Evolutionary conservation across 2,888 invertebrate species (phyloP).

Genomic region (Chrysotoxum bicinctum): DNA sequence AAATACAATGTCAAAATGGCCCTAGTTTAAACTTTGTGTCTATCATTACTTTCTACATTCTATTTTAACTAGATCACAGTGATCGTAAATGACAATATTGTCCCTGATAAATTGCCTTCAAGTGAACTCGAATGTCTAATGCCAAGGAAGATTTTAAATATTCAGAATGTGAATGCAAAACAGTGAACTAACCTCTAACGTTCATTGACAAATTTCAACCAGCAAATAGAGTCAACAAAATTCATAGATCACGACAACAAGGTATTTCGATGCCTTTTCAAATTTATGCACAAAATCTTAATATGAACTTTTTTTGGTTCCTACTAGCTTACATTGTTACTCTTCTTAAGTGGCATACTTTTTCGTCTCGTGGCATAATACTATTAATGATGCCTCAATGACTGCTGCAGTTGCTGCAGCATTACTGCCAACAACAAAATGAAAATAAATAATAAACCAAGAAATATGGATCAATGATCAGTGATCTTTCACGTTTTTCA

Average conservation of each 20-base stretch:
- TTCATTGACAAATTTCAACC: constrained; percentile 5
- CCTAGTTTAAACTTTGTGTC: too few species aligned
- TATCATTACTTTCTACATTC: too few species aligned
- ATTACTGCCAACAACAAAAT: not conserved
- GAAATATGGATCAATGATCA: constrained; percentile 71
- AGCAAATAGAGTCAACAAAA: constrained; percentile 32
- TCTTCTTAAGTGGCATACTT: constrained; percentile 45
- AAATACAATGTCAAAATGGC: too few species aligned
- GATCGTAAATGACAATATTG: not conserved
- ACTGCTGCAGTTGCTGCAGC: constrained; percentile 20
- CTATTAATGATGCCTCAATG: constrained; percentile 44
- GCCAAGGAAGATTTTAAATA: constrained; percentile 52
- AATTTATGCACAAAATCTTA: constrained; percentile 39
- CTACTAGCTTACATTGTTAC: not conserved
- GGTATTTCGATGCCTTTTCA: constrained; percentile 46
- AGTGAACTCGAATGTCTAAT: constrained; percentile 18
- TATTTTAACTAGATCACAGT: too few species aligned
- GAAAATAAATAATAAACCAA: constrained; percentile 37
- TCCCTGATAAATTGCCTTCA: constrained; percentile 41
- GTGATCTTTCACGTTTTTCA: constrained; percentile 73
- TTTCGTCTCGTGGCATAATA: not conserved
- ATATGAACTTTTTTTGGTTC: constrained; percentile 51
- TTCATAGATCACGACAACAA: constrained; percentile 66
- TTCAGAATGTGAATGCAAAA: constrained; percentile 15
- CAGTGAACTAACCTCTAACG: not conserved